These are phyloP conservation scores for Chymomyza costata DNA, from an alignment of 1,140 invertebrate genomes.

Conservation along the genomic window DNA sequence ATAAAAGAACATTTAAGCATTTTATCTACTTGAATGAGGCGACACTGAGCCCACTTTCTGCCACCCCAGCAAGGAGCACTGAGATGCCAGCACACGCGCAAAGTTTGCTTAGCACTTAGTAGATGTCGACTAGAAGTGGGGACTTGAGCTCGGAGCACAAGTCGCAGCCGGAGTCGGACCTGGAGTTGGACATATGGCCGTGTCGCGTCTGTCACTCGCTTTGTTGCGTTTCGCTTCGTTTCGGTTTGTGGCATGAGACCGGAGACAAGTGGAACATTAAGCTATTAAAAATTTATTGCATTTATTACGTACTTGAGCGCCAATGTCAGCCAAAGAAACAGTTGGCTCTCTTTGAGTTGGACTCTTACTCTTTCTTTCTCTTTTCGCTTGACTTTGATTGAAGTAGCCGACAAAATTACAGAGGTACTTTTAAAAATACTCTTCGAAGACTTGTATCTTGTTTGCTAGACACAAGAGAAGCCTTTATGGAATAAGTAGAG, in stretches of 20 bases:
- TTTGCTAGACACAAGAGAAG: too few species aligned
- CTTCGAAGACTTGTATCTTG: too few species aligned
- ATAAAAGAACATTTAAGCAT: constrained; percentile 63
- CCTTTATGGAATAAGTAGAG: too few species aligned
- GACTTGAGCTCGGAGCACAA: constrained; percentile 13
- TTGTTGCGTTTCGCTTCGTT: too few species aligned
- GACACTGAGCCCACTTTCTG: not conserved
- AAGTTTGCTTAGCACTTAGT: constrained; percentile 65
- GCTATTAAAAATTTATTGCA: constrained; percentile 42
- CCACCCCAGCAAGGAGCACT: not conserved
- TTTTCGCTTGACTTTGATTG: too few species aligned
- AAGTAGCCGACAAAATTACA: too few species aligned
- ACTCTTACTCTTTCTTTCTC: too few species aligned
- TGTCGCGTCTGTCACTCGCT: too few species aligned
- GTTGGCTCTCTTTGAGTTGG: not conserved
- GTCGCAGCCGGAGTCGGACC: not conserved
- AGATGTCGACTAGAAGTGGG: too few species aligned
- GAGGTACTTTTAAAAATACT: too few species aligned
- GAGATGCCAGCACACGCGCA: constrained; percentile 54
- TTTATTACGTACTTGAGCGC: constrained; percentile 10
- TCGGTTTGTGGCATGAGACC: too few species aligned
- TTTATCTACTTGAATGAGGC: constrained; percentile 53
- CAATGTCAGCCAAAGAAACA: not conserved
- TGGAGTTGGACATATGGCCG: constrained; percentile 13
- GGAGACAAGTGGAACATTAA: constrained; percentile 31